Conservation (phyloP, 2,797 vertebrate genomes). For the Anguilla megastoma region DNA sequence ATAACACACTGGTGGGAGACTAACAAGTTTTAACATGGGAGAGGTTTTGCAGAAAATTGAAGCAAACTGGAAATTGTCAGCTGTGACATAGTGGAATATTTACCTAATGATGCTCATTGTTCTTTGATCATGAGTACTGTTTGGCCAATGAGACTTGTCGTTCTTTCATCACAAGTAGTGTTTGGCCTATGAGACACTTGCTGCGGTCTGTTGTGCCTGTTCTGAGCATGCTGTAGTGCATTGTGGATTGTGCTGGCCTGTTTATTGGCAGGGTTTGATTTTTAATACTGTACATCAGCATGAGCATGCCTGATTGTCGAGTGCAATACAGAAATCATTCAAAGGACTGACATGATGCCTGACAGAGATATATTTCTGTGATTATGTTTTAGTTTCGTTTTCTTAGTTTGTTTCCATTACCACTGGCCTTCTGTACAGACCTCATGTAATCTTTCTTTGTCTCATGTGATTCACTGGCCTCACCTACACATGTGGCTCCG, state of each 20-base stretch:
- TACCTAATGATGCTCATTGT: not conserved
- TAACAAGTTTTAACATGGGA: not conserved
- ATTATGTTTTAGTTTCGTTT: not conserved
- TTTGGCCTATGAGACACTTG: constrained; percentile 32
- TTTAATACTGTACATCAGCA: constrained; percentile 21
- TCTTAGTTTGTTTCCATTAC: not conserved
- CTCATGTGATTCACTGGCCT: not conserved
- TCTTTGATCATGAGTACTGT: not conserved
- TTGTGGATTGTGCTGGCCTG: constrained; percentile 31
- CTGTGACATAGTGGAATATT: constrained; percentile 12
- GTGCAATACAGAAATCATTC: not conserved
- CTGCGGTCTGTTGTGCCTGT: constrained; percentile 43
- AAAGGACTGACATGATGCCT: not conserved
- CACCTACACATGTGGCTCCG: not conserved
- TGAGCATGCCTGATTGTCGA: constrained; percentile 31
- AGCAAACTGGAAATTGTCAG: not conserved
- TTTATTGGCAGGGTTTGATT: constrained; percentile 14
- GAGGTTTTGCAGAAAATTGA: not conserved
- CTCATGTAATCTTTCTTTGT: not conserved
- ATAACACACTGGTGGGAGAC: not conserved
- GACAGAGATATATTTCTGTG: not conserved
- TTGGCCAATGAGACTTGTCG: not conserved
- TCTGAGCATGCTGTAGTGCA: constrained; percentile 55
- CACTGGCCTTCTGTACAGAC: not conserved
- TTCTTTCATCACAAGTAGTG: constrained; percentile 22